phyloP scores from a whole-genome alignment of 2,888 invertebrate genomes.

The Amblyjoppa proteus region DNA sequence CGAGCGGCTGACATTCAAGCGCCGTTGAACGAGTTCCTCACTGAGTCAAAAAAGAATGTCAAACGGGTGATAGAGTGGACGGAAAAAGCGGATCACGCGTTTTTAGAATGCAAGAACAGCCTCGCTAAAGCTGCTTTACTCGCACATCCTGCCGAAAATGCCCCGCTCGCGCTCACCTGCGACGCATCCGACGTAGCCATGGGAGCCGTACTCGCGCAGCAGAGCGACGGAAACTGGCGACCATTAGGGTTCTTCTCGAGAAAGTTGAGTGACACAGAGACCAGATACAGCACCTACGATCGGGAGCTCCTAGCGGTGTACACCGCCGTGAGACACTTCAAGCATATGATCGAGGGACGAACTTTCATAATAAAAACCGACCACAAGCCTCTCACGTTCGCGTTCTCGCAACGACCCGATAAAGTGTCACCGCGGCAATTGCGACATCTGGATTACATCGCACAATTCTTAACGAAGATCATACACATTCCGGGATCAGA shows the following conservation, averaged over 20 bases:
- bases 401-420: slow-evolving; percentile 55
- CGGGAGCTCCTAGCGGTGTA: slow-evolving; percentile 50
- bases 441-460: slow-evolving; percentile 65
- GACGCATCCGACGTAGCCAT: slow-evolving; percentile 57
- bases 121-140: slow-evolving; percentile 47
- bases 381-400: slow-evolving; percentile 67
- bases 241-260: not conserved
- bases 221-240: slow-evolving; percentile 15
- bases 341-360: slow-evolving; percentile 57
- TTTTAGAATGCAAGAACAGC: slow-evolving; percentile 59
- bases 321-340: slow-evolving; percentile 51
- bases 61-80: slow-evolving; percentile 62
- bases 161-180: slow-evolving; percentile 37
- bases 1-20: not conserved
- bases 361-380: slow-evolving; percentile 64
- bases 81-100: slow-evolving; percentile 56
- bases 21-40: slow-evolving; percentile 13
- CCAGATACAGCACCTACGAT: slow-evolving; percentile 63
- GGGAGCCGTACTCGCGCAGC: slow-evolving; percentile 45
- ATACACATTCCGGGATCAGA: slow-evolving; percentile 52
- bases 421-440: slow-evolving; percentile 58
- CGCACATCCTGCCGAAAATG: slow-evolving; percentile 47
- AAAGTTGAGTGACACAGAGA: slow-evolving; percentile 60
- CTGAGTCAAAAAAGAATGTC: slow-evolving; percentile 46
- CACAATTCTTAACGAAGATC: slow-evolving; percentile 58